phyloP scores from a whole-genome alignment of 2,113 vertebrate genomes.

The Gavialis gangeticus region DNA sequence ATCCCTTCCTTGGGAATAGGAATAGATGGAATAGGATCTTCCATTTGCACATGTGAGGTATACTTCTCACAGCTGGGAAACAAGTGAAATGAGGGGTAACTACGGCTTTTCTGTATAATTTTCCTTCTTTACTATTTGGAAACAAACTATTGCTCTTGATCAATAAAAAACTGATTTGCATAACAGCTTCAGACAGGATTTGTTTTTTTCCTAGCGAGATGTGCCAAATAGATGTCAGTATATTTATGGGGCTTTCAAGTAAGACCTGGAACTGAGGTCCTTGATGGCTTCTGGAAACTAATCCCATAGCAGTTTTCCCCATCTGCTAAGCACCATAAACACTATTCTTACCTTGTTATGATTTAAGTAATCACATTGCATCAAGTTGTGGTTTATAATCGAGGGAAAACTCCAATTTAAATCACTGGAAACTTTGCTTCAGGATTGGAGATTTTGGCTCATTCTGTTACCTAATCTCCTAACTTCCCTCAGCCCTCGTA shows the following conservation, averaged over 20 bases:
- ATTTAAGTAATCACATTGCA: no score
- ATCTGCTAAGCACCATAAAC: no score
- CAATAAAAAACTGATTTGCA: not conserved
- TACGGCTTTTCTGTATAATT: not conserved
- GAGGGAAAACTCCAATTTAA: no score
- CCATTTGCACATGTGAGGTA: not conserved
- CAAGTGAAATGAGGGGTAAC: not conserved
- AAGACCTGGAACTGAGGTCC: not conserved
- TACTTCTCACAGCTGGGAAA: fast-evolving
- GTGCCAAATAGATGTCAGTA: not conserved
- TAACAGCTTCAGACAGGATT: not conserved
- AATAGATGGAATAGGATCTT: not conserved
- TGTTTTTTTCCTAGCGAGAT: not conserved
- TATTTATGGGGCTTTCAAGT: not conserved
- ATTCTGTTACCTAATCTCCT: not conserved
- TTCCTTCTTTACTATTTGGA: not conserved
- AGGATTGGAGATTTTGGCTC: no score
- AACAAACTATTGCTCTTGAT: not conserved
- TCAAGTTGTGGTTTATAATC: no score
- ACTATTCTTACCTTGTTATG: no score
- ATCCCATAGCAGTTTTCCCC: not conserved
- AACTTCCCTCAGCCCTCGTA: not conserved
- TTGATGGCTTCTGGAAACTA: not conserved
- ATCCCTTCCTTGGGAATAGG: not conserved
- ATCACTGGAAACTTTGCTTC: no score